Evolutionary conservation across 2,797 vertebrate species (phyloP).

Genomic region (Harpagifer antarcticus): DNA sequence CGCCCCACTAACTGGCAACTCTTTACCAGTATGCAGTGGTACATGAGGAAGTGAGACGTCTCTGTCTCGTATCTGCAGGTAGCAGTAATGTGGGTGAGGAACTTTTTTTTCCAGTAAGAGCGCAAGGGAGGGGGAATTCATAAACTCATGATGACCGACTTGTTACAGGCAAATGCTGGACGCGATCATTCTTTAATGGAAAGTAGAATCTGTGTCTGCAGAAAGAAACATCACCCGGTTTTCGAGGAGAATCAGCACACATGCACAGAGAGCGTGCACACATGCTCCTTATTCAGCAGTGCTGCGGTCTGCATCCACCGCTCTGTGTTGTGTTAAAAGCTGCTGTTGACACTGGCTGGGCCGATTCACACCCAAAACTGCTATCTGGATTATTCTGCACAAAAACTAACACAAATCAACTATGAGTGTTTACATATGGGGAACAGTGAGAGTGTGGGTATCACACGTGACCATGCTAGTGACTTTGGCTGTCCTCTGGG

Average conservation of each 20-base stretch:
- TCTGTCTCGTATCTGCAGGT: constrained; percentile 8
- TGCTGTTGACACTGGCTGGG: constrained; percentile 19
- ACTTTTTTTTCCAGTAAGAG: neutral
- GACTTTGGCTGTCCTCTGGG: neutral
- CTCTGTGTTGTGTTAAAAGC: constrained; percentile 29
- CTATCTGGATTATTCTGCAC: neutral
- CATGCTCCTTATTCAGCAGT: constrained; percentile 58
- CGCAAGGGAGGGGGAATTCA: neutral
- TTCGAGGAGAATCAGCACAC: constrained; percentile 42
- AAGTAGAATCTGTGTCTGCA: constrained; percentile 28
- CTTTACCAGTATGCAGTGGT: neutral
- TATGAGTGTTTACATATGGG: neutral
- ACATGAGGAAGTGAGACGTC: constrained; percentile 42
- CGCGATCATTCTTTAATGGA: constrained; percentile 5
- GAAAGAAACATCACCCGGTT: constrained; percentile 37
- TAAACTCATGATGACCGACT: neutral
- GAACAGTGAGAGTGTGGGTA: neutral
- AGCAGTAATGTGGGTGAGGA: neutral
- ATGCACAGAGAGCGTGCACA: constrained; percentile 1
- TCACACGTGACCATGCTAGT: neutral
- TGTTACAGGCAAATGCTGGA: constrained; percentile 1
- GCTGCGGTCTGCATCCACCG: constrained; percentile 52
- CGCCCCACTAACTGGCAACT: neutral
- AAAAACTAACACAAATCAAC: no score
- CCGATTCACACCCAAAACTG: neutral